A percentile compares a stretch with the other conserved stretches of the same genome.
phyloP scores from a whole-genome alignment of 92 coral and sea anemone species.

The Porites cylindrica region DNA sequence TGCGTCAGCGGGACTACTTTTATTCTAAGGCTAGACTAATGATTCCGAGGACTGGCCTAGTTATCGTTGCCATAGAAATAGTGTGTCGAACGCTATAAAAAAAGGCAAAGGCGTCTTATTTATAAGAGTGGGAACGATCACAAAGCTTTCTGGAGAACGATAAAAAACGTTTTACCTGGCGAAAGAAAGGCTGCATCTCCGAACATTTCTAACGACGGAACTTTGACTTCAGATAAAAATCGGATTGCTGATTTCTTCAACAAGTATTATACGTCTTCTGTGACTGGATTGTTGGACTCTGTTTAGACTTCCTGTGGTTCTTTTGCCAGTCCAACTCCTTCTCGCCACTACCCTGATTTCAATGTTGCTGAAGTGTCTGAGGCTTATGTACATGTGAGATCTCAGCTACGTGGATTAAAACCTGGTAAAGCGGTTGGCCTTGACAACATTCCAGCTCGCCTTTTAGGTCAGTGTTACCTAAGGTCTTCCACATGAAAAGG shows the following conservation, averaged over 20 bases:
- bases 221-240: constrained; percentile 32
- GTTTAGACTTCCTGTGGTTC: background rate
- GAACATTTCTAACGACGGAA: constrained; percentile 32
- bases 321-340: background rate
- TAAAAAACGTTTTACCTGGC: constrained; percentile 60
- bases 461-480: too few species aligned
- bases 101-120: constrained; percentile 46
- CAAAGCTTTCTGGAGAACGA: constrained; percentile 57
- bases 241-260: constrained; percentile 65
- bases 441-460: too few species aligned
- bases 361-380: constrained; percentile 20
- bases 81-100: constrained; percentile 36
- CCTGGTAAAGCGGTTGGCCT: constrained; percentile 13
- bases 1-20: constrained; percentile 67
- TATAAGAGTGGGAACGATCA: constrained; percentile 33
- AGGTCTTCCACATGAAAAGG: too few species aligned
- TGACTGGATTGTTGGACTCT: constrained; percentile 39
- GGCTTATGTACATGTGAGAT: background rate
- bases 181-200: constrained; percentile 45
- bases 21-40: constrained; percentile 29
- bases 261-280: constrained; percentile 54
- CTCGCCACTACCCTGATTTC: constrained; percentile 29
- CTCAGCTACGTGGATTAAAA: constrained; percentile 12
- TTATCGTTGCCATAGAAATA: constrained; percentile 47
- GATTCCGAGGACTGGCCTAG: constrained; percentile 48